A percentile compares a stretch with the other conserved stretches of the same genome.
Evolutionary conservation across 2,113 vertebrate genomes (phyloP).

Genomic region (Potamarius usumacintae): DNA sequence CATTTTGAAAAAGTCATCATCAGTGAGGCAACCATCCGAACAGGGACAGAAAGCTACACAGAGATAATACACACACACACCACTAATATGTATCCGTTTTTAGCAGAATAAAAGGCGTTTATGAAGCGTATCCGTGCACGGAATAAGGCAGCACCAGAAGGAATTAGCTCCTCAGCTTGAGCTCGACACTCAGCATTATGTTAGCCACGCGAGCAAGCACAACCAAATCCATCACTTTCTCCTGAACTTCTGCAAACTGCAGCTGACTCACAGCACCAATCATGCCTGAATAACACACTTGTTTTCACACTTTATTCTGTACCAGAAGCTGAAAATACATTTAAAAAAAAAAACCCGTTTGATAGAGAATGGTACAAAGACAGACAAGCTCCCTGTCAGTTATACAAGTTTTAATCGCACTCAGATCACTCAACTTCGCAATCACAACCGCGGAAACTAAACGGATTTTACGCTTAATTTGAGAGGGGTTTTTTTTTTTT

Average conservation of each 20-base stretch:
- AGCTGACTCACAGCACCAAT: not conserved
- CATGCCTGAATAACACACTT: not conserved
- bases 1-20: not conserved
- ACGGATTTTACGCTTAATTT: not conserved
- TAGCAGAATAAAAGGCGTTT: not conserved
- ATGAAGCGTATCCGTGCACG: not conserved
- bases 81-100: not conserved
- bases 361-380: not conserved
- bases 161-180: conserved; percentile 36
- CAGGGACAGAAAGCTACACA: not conserved
- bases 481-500: too few species aligned
- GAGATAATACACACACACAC: not conserved
- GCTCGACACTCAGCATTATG: conserved; percentile 31
- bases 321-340: not conserved
- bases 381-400: not conserved
- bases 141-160: conserved; percentile 7
- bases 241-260: not conserved
- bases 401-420: not conserved
- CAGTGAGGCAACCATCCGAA: not conserved
- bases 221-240: conserved; percentile 38
- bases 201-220: conserved; percentile 16
- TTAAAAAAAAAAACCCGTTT: not conserved
- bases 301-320: not conserved
- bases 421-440: not conserved
- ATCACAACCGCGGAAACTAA: not conserved